These are phyloP conservation scores for Corythaixoides concolor DNA, from an alignment of 2,113 vertebrate genomes.

Conservation along the genomic window DNA sequence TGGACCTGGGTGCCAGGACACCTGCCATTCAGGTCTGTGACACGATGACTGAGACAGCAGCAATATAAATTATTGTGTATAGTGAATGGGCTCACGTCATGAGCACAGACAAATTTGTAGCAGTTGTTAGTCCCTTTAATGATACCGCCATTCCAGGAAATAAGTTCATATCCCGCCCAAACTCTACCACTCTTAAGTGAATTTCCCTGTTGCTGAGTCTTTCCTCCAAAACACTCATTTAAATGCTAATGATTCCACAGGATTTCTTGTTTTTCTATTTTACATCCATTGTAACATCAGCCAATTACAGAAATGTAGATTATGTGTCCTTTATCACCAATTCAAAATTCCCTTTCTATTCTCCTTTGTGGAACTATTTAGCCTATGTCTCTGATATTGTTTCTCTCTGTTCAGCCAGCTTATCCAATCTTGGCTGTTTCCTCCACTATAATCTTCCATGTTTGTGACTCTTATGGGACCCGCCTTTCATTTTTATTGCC, in stretches of 20 bases:
- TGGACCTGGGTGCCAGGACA: neutral
- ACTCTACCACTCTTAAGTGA: neutral
- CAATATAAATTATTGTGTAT: accelerated
- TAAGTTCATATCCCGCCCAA: neutral
- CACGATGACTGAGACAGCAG: neutral
- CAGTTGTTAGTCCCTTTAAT: neutral
- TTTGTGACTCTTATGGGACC: neutral
- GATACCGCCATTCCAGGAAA: neutral
- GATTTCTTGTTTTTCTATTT: neutral
- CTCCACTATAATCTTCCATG: neutral
- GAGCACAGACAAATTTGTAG: neutral
- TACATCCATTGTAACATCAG: neutral
- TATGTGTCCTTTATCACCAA: neutral
- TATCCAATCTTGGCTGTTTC: constrained; percentile 37
- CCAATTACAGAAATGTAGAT: neutral
- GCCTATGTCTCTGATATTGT: neutral
- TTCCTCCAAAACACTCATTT: neutral
- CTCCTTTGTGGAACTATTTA: neutral
- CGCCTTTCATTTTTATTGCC: constrained; percentile 8
- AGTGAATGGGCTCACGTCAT: neutral
- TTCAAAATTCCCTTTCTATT: neutral
- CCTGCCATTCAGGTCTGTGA: neutral
- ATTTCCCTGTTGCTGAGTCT: neutral
- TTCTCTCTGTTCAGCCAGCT: neutral
- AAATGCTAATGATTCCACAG: neutral